phyloP scores from a whole-genome alignment of 2,888 invertebrate species.

The Stegophylla sp. region DNA sequence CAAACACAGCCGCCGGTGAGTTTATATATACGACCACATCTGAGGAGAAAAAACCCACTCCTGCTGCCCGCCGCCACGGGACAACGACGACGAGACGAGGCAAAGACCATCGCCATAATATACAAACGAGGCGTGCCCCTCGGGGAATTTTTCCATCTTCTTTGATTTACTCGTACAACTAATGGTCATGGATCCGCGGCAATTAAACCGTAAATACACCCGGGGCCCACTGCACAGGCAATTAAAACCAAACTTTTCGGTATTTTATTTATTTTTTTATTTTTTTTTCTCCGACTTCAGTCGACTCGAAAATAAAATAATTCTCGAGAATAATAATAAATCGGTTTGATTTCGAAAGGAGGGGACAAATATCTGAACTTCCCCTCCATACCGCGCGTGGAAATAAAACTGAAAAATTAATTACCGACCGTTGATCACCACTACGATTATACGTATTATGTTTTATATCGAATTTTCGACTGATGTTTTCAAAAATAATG shows the following conservation, averaged over 20 bases:
- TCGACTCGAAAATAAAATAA: slow-evolving; percentile 18
- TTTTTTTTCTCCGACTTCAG: not conserved
- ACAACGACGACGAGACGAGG: not conserved
- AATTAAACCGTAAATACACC: slow-evolving; percentile 58
- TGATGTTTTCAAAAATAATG: no score
- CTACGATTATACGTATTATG: no score
- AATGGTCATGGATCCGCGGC: slow-evolving; percentile 53
- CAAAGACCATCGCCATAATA: slow-evolving; percentile 29
- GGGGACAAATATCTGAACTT: not conserved
- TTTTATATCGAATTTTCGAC: no score
- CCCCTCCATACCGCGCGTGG: not conserved
- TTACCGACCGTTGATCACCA: not conserved
- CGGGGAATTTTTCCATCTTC: slow-evolving; percentile 56
- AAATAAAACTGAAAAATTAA: slow-evolving; percentile 30
- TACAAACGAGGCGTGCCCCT: slow-evolving; percentile 47
- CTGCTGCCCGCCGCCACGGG: not conserved
- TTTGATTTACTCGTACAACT: slow-evolving; percentile 52
- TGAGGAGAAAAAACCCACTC: slow-evolving; percentile 18
- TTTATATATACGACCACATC: slow-evolving; percentile 39
- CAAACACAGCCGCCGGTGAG: not conserved
- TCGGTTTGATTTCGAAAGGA: slow-evolving; percentile 19
- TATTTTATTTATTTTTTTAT: not conserved
- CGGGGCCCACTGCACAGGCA: slow-evolving; percentile 43
- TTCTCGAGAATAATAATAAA: slow-evolving; percentile 33
- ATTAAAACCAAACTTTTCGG: slow-evolving; percentile 55